Evolutionary conservation across 2,888 invertebrate genomes (phyloP).

Genomic region (Eurois occulta): DNA sequence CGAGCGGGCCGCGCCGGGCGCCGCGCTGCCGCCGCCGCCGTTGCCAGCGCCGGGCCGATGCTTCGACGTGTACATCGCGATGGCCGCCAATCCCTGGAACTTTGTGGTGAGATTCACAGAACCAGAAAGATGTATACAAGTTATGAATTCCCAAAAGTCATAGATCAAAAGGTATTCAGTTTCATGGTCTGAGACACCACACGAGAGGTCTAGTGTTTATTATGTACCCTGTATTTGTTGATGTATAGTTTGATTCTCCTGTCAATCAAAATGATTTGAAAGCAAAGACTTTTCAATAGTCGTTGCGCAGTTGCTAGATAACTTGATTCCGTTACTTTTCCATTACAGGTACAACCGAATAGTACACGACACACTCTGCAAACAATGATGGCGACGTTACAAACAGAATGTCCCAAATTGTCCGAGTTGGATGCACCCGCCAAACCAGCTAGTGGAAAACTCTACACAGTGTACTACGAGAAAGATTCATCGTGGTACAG

Average conservation of each 20-base stretch:
- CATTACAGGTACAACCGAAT: conserved; percentile 83
- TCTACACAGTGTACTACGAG: conserved; percentile 92
- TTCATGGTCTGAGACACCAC: neutral
- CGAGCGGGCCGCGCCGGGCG: conserved; percentile 70
- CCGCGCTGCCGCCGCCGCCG: conserved; percentile 79
- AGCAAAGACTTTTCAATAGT: neutral
- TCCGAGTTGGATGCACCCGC: conserved; percentile 84
- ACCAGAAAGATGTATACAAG: neutral
- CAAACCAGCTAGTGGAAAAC: conserved; percentile 90
- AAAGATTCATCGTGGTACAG: conserved; percentile 94
- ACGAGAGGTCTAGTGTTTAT: neutral
- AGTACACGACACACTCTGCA: conserved; percentile 85
- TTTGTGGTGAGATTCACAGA: conserved; percentile 90
- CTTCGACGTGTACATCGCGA: conserved; percentile 93
- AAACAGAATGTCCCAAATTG: conserved; percentile 90
- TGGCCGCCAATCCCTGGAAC: conserved; percentile 94
- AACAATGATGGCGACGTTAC: conserved; percentile 92
- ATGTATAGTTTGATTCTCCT: neutral
- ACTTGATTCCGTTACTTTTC: neutral
- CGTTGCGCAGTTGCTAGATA: neutral
- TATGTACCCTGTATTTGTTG: neutral
- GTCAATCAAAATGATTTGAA: neutral
- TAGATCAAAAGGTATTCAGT: neutral
- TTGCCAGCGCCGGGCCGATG: conserved; percentile 88
- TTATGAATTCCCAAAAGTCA: neutral